phyloP scores from a whole-genome alignment of 2,888 invertebrate genomes.

The Drosophila mettleri region DNA sequence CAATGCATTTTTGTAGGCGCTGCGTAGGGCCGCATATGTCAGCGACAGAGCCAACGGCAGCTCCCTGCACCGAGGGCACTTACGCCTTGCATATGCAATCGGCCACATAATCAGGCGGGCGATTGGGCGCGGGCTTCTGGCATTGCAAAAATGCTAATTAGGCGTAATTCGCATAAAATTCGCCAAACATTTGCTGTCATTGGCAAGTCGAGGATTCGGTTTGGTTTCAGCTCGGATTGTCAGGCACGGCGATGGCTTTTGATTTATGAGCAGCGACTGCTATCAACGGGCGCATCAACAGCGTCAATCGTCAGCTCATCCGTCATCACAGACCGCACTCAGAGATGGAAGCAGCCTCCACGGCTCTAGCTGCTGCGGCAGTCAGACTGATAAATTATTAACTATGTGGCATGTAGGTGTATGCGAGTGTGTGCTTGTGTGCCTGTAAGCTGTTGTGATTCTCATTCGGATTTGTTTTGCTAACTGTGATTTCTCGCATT shows the following conservation, averaged over 20 bases:
- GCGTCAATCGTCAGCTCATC: conserved; percentile 71
- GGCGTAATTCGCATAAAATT: conserved; percentile 82
- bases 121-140: conserved; percentile 6
- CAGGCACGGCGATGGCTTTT: conserved; percentile 33
- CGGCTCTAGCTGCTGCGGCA: conserved; percentile 29
- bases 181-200: conserved; percentile 78
- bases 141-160: conserved; percentile 75
- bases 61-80: conserved; percentile 56
- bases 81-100: conserved; percentile 77
- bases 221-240: conserved; percentile 10
- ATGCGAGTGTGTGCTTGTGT: conserved; percentile 32
- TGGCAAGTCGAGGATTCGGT: conserved; percentile 16
- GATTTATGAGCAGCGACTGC: conserved; percentile 70
- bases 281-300: conserved; percentile 70
- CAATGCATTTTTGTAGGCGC: conserved; percentile 58
- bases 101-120: conserved; percentile 70
- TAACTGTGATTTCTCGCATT: conserved; percentile 31
- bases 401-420: conserved; percentile 29
- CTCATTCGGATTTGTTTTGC: conserved; percentile 55
- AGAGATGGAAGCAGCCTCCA: conserved; percentile 13
- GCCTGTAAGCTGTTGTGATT: conserved; percentile 64
- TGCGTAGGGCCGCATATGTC: conserved; percentile 44
- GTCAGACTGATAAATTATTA: conserved; percentile 65
- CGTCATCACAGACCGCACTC: conserved; percentile 63
- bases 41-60: conserved; percentile 4